Evolutionary conservation across 2,797 vertebrate genomes (phyloP).

Genomic region (Pelodytes ibericus): DNA sequence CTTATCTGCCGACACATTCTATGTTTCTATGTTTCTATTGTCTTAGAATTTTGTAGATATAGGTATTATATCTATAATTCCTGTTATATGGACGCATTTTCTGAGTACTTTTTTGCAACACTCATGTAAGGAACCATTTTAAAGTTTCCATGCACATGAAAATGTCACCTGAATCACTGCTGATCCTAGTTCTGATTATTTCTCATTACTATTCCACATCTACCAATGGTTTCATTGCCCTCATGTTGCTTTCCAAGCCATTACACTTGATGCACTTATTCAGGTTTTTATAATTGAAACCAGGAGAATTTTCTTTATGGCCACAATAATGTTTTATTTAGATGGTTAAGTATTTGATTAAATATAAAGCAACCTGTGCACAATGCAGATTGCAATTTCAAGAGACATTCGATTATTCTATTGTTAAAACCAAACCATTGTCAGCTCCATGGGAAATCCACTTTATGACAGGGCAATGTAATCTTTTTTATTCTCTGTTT

Average conservation of each 20-base stretch:
- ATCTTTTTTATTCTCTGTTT: too few relatives aligned
- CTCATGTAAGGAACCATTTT: slow-evolving; percentile 54
- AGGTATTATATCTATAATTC: too few relatives aligned
- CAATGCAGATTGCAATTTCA: slow-evolving; percentile 8
- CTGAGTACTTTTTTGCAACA: too few relatives aligned
- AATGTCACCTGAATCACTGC: background rate
- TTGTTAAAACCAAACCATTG: slow-evolving; percentile 27
- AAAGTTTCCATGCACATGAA: background rate
- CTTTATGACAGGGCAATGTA: slow-evolving; percentile 7
- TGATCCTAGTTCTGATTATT: background rate
- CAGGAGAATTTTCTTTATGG: slow-evolving; percentile 23
- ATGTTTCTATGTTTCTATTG: too few relatives aligned
- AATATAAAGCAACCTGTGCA: slow-evolving; percentile 32
- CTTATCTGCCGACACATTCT: too few relatives aligned
- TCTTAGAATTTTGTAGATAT: too few relatives aligned
- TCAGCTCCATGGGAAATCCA: slow-evolving; percentile 29
- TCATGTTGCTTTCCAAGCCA: slow-evolving; percentile 26
- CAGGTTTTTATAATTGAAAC: slow-evolving; percentile 40
- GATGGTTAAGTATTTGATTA: slow-evolving; percentile 28
- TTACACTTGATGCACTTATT: slow-evolving; percentile 44
- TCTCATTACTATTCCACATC: background rate
- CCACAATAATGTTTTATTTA: slow-evolving; percentile 18
- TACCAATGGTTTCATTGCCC: slow-evolving; percentile 1
- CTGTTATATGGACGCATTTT: too few relatives aligned
- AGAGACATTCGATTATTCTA: slow-evolving; percentile 23